These are phyloP conservation scores for Plumapathes pennacea DNA, from an alignment of 92 coral and sea anemone species.

Conservation along the genomic window DNA sequence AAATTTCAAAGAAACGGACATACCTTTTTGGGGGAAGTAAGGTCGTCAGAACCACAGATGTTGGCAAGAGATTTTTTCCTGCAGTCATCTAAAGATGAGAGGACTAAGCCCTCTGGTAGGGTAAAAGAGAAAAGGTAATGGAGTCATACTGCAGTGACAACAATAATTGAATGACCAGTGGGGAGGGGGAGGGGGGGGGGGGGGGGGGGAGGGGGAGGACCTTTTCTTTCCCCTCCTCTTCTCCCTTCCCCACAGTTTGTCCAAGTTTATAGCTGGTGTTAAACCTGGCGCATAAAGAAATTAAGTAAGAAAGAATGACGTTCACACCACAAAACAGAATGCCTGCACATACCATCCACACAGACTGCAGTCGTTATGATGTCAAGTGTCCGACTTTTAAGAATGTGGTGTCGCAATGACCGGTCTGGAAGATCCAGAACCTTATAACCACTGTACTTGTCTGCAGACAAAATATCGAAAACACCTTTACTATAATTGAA, in stretches of 20 bases:
- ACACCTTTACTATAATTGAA: too few relatives aligned
- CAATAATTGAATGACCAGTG: too few relatives aligned
- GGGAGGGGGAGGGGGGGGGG: too few relatives aligned
- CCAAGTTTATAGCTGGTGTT: too few relatives aligned
- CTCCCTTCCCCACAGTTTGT: too few relatives aligned
- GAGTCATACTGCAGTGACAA: too few relatives aligned
- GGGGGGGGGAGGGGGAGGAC: too few relatives aligned
- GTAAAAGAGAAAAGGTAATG: neutral
- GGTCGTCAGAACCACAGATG: conserved; percentile 36
- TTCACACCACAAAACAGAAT: neutral
- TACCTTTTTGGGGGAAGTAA: conserved; percentile 66
- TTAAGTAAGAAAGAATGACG: neutral
- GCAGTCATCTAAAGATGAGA: conserved; percentile 56
- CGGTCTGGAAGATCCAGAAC: conserved; percentile 44
- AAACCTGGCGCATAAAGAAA: too few relatives aligned
- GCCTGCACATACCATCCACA: conserved; percentile 55
- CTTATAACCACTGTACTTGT: conserved; percentile 49
- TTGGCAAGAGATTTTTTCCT: conserved; percentile 39
- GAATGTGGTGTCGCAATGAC: conserved; percentile 80
- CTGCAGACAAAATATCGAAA: conserved; percentile 20
- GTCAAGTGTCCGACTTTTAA: conserved; percentile 72
- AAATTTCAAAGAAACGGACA: too few relatives aligned
- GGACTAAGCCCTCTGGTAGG: conserved; percentile 38
- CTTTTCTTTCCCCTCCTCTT: too few relatives aligned
- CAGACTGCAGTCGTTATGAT: conserved; percentile 56